Evolutionary conservation across 2,888 invertebrate species (phyloP), one percentile per base, ranked within the genome.

Genomic region (Mesodorylaimus sp.): DNA sequence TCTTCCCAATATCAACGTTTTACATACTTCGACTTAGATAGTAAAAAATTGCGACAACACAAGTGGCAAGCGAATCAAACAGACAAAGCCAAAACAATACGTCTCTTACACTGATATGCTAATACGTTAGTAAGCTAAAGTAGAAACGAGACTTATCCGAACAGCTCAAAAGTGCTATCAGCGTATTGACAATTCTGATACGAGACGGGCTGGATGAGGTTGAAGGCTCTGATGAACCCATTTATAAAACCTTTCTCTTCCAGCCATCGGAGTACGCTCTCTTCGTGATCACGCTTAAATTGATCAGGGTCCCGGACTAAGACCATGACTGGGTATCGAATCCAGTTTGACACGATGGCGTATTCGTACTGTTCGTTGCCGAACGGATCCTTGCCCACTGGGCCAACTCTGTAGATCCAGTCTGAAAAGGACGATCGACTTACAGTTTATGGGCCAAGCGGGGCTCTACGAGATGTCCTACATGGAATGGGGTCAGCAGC

Each of bases 301-400:
- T 60, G 58, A 54, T 65, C 65, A 25, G 64, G 65, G 54, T 65
- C 65, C 23, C 65, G 58, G 45, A 65, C 66, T 45, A 65, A 55
- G 38, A 65, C 65, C 27, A 62, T 65, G 23, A 65, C 62, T 27
- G 66, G 65, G 51, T 66, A 66, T 52, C 63, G 63, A 44, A 64
- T 66, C 64, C 64, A 63, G 54, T 66, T 65, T n/a, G 59, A 59
- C 27, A 65, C 61, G 51, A 65, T 60, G 24, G 65, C 63, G 53
- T 64, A 65, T 52, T 65, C 66, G 58, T 65, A 65, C 54, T 65
- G 66, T 36, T 61, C 56, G 51, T 65, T 64, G 48, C 66, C 65
- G 58, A 65, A 66, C 25, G 65, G 61, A 52, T 64, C 65, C 48
- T 62, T 61, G 29, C 64, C 63, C 49, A 61, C 61, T 37, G 65